Evolutionary conservation across 2,888 invertebrate genomes (phyloP), one percentile per base, ranked within the genome.

Genomic region (Elysia crispata): DNA sequence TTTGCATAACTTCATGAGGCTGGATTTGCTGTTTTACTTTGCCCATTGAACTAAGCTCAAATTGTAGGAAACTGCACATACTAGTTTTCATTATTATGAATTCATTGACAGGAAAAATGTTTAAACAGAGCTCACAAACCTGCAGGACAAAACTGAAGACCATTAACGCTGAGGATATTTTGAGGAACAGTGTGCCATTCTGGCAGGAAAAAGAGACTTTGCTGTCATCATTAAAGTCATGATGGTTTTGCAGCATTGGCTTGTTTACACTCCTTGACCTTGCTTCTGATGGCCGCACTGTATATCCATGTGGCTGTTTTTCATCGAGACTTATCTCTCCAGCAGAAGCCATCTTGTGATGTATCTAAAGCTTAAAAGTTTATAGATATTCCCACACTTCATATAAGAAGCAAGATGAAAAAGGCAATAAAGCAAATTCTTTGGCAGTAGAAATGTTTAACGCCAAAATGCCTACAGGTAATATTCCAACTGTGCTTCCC

Each of bases 131-230:
- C 8, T 57, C 18, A 69, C 77, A 60, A 23, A 75, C 79, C 79
- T 79, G 79, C 30, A 79, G 54, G 33, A 79, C 20, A 23, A 62
- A 74, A 25, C 79, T 79, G 23, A 79, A 13, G 41, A 73, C 33
- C 6, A 79, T 8, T 23, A 79, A 74, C 1, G 41, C 66, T 3
- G 66, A 54, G 13, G 79, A 79, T 49, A 79, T 11, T 49, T 79
- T 79, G 33, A 79, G 79, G 41, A 67, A 67, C 23, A 79, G 49
- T 18, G 67, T 67, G 25, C 75, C 75, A 41, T 79, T 67, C 50
- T 50, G 50, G 41, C 79, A 79, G n/a, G 79, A 79, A 41, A 69
- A 79, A 20, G 74, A 75, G 1, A 79, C 31, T 49, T 79, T 79
- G n/a, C 74, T 79, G 28, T 79, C 79, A 23, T 75, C 67, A 11